Evolutionary conservation across 2,888 invertebrate genomes (phyloP).

Genomic region (Polia nebulosa): DNA sequence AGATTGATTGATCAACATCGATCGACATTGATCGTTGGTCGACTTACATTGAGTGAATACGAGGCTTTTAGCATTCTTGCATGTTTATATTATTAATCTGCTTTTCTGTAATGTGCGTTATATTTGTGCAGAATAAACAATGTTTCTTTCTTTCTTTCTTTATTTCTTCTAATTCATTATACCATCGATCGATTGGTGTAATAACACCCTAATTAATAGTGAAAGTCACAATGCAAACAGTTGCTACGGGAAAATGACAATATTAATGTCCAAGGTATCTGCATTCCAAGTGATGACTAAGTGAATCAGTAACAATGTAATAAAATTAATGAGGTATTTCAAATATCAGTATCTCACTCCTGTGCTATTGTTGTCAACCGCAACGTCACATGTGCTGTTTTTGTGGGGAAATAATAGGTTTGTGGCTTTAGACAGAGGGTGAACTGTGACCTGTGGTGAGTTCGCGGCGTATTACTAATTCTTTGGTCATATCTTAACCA

Average conservation of each 20-base stretch:
- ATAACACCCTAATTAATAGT: not conserved
- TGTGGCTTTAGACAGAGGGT: not conserved
- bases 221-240: not conserved
- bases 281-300: not conserved
- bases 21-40: too few relatives aligned
- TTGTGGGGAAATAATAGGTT: slow-evolving; percentile 27
- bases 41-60: too few relatives aligned
- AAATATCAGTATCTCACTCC: not conserved
- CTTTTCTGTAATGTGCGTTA: too few relatives aligned
- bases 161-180: too few relatives aligned
- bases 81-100: too few relatives aligned
- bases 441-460: not conserved
- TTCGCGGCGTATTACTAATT: not conserved
- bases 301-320: not conserved
- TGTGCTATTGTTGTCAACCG: slow-evolving; percentile 17
- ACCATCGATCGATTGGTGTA: too few relatives aligned
- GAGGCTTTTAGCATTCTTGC: too few relatives aligned
- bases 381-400: not conserved
- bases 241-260: not conserved
- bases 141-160: too few relatives aligned
- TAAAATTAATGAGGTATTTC: slow-evolving; percentile 5
- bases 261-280: not conserved
- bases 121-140: too few relatives aligned
- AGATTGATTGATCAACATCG: too few relatives aligned
- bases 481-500: too few relatives aligned